phyloP scores from a whole-genome alignment of 2,797 vertebrate species.

The Periophthalmus magnuspinnatus region DNA sequence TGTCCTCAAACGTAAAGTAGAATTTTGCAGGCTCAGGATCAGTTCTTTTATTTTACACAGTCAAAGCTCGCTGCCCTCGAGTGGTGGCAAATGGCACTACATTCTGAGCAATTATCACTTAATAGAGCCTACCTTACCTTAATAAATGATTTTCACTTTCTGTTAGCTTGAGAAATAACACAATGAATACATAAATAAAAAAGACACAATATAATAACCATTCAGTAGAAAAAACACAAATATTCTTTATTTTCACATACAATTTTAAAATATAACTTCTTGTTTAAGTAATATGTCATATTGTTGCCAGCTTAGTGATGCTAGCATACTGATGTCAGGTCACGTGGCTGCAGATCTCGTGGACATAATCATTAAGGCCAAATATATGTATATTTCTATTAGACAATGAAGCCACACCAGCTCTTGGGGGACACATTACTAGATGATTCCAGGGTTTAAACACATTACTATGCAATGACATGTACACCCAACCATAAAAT shows the following conservation, averaged over 20 bases:
- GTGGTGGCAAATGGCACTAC: slow-evolving; percentile 60
- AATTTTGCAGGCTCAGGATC: neutral
- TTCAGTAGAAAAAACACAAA: slow-evolving; percentile 49
- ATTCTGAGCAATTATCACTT: neutral
- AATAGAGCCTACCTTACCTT: neutral
- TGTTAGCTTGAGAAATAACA: neutral
- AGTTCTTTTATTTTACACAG: slow-evolving; percentile 10
- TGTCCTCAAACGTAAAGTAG: neutral
- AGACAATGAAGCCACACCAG: slow-evolving; percentile 49
- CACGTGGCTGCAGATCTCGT: slow-evolving; percentile 55
- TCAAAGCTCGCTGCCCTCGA: slow-evolving; percentile 68
- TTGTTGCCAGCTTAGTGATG: slow-evolving; percentile 62
- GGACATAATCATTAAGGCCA: slow-evolving; percentile 43
- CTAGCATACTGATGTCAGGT: slow-evolving; percentile 61
- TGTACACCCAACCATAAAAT: slow-evolving; percentile 60
- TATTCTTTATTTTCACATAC: slow-evolving; percentile 68
- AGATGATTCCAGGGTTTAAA: slow-evolving; percentile 49
- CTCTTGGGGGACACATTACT: slow-evolving; percentile 40
- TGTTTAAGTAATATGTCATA: slow-evolving; percentile 52
- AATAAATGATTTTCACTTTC: neutral
- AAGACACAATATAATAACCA: neutral
- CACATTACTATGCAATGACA: slow-evolving; percentile 54
- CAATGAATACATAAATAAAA: neutral
- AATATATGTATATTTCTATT: slow-evolving; percentile 42
- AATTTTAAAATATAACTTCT: slow-evolving; percentile 55